Evolutionary conservation across 2,888 invertebrate species (phyloP), one percentile per base, ranked within the genome.

Genomic region (Mimumesa dahlbomi): DNA sequence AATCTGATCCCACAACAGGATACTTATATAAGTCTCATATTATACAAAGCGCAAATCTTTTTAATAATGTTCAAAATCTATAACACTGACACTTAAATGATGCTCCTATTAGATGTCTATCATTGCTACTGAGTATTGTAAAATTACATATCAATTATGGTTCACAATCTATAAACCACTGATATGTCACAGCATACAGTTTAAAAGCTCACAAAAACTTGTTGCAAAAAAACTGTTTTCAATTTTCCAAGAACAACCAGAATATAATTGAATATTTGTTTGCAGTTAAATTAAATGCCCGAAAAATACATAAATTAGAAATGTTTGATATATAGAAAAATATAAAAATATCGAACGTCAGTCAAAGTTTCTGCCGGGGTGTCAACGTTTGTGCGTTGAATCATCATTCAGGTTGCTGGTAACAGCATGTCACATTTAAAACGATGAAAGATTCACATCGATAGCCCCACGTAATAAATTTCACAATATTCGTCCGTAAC

Each of bases 311-410:
- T n/a, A n/a, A n/a, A n/a, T n/a, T n/a, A n/a, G n/a, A n/a, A n/a
- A n/a, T n/a, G n/a, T n/a, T n/a, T n/a, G n/a, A n/a, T n/a, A n/a
- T n/a, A n/a, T n/a, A n/a, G n/a, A n/a, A 13, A n/a, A 21, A 43
- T 34, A 16, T n/a, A 11, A 1, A 13, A 42, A 0, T 3, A 42
- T 34, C 7, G 18, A 49, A 29, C 22, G n/a, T 21, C 31, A 46
- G 45, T 56, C 50, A 52, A 11, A 49, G 25, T 14, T 38, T 19
- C 54, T 46, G 43, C 18, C 61, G 34, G n/a, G 40, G 38, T 62
- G 54, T 75, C 52, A 63, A 76, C 14, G 34, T 66, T 45, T 18
- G 9, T 36, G 14, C n/a, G 22, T 42, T 18, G 11, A 56, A 42
- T 14, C 36, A 36, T 31, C 9, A 13, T 16, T 7, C 38, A 21